Evolutionary conservation across 2,113 vertebrate genomes (phyloP).

Genomic region (Fukomys damarensis): DNA sequence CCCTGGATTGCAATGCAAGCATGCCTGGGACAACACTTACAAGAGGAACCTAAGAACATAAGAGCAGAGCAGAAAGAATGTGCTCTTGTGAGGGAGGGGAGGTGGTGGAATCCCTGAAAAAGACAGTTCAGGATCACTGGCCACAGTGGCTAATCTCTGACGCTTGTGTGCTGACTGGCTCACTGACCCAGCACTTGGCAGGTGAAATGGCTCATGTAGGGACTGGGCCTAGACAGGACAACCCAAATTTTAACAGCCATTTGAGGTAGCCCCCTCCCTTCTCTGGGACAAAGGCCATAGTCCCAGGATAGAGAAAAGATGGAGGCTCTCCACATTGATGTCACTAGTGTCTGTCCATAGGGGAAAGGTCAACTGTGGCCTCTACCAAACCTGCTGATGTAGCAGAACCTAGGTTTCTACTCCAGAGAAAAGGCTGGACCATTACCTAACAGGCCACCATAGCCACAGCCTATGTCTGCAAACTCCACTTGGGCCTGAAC

Average conservation of each 20-base stretch:
- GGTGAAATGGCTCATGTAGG: constrained; percentile 51
- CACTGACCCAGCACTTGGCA: constrained; percentile 75
- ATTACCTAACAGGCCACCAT: constrained; percentile 92
- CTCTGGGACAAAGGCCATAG: constrained; percentile 70
- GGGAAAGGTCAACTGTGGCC: constrained; percentile 60
- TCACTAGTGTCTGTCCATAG: constrained; percentile 65
- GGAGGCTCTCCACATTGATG: constrained; percentile 44
- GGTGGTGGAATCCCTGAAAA: constrained; percentile 65
- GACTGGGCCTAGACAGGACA: constrained; percentile 51
- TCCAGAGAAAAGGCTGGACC: not conserved
- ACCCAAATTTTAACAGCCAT: constrained; percentile 24
- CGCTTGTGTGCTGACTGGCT: constrained; percentile 73
- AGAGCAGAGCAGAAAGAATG: not conserved
- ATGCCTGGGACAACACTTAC: not conserved
- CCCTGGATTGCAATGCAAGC: not conserved
- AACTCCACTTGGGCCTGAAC: constrained; percentile 89
- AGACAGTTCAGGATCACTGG: constrained; percentile 79
- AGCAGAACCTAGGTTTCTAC: constrained; percentile 52
- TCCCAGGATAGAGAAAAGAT: constrained; percentile 45
- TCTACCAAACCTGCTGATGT: constrained; percentile 64
- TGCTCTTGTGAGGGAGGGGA: not conserved
- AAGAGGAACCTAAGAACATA: not conserved
- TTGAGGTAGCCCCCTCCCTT: constrained; percentile 48
- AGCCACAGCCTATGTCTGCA: constrained; percentile 96
- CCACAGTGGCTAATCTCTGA: constrained; percentile 72